These are phyloP conservation scores for Globodera ellingtonae DNA, from an alignment of 1,140 invertebrate species.

Conservation along the genomic window DNA sequence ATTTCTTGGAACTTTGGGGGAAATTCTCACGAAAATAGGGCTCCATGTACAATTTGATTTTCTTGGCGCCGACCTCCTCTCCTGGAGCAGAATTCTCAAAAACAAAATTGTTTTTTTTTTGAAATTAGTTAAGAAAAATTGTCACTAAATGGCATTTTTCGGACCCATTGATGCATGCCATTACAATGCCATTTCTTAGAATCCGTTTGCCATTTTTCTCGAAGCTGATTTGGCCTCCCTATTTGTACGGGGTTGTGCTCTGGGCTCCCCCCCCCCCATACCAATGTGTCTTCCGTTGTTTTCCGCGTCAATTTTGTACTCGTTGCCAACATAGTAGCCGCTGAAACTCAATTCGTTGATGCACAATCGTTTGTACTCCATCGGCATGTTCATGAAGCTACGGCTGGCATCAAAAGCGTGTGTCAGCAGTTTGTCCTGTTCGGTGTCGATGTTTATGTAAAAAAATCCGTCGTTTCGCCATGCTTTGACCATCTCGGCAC, in stretches of 20 bases:
- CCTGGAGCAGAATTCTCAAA: too few relatives aligned
- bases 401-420: background rate
- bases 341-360: background rate
- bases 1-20: too few relatives aligned
- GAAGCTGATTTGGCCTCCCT: too few relatives aligned
- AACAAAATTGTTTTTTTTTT: too few relatives aligned
- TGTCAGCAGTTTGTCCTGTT: background rate
- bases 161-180: too few relatives aligned
- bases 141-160: too few relatives aligned
- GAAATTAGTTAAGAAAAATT: too few relatives aligned
- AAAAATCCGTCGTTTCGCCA: background rate
- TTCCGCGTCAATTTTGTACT: background rate
- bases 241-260: background rate
- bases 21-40: too few relatives aligned
- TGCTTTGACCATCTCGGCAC: background rate
- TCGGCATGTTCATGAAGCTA: background rate
- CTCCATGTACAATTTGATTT: too few relatives aligned
- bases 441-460: background rate
- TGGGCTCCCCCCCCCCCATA: background rate
- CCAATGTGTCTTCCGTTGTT: background rate
- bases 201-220: too few relatives aligned
- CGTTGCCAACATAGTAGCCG: background rate
- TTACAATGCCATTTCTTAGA: too few relatives aligned
- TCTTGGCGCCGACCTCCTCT: too few relatives aligned
- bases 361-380: background rate